These are phyloP conservation scores for Cirrhinus molitorella DNA, from an alignment of 2,797 vertebrate genomes.

Conservation along the genomic window DNA sequence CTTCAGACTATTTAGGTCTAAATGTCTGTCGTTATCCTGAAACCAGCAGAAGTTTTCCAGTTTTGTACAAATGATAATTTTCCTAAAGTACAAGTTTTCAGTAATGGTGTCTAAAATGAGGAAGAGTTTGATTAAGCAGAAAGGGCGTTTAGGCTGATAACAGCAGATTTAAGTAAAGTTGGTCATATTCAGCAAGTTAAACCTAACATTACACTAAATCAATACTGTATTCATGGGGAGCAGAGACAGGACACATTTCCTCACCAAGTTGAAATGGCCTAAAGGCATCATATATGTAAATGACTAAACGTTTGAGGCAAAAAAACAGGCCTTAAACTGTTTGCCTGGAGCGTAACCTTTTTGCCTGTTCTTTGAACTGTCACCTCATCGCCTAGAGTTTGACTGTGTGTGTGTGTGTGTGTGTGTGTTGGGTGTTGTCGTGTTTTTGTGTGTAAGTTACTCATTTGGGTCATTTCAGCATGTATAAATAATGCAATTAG, in stretches of 20 bases:
- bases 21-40: neutral
- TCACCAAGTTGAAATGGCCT: neutral
- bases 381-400: neutral
- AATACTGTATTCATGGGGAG: neutral
- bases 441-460: neutral
- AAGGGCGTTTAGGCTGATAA: conserved; percentile 3
- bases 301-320: neutral
- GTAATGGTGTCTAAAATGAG: neutral
- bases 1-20: neutral
- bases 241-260: conserved; percentile 5
- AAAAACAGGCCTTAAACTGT: conserved; percentile 5
- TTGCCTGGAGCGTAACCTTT: neutral
- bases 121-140: neutral
- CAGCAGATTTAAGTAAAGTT: conserved; percentile 1
- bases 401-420: conserved; percentile 12
- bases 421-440: neutral
- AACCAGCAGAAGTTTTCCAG: neutral
- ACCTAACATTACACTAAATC: neutral
- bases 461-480: conserved; percentile 27
- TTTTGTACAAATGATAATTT: neutral
- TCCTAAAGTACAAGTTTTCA: neutral
- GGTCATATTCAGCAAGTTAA: neutral
- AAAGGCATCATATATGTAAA: conserved; percentile 20
- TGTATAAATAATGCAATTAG: conserved; percentile 49
- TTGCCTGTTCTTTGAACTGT: neutral